Base-by-base conservation (phyloP, 2,888 invertebrate species). In the Elegia similella region DNA sequence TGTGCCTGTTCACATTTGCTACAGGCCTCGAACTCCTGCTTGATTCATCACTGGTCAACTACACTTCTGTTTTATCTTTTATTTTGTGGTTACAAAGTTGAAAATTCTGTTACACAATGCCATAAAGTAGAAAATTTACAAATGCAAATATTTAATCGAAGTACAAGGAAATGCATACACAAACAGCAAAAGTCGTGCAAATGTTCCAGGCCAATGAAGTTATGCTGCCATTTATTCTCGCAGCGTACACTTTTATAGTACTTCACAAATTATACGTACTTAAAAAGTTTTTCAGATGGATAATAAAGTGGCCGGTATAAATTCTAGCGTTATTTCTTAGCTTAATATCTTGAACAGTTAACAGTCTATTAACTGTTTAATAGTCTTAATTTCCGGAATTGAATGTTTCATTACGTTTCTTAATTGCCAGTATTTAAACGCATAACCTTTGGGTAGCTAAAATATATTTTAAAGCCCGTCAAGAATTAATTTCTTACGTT, bases 241-340 rank as follows among this genome's bases (percentile, higher is more conserved):
- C 17, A 17, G 16, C 67, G 65, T 67, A 65, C 68, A 62, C 64
- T 69, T 68, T 67, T 66, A 62, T 63, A 65, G 63, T 67, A 66
- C 63, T 67, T 65, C 62, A 65, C 60, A 64, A 68, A 67, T 69
- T 67, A 68, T 62, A 52, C 61, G 59, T 59, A 64, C 65, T 65
- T 69, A 66, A 68, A 66, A 64, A 65, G 59, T 62, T 66, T 66
- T 63, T 65, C 62, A 61, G 58, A 58, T 57, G 47, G 48, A 52
- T 50, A 58, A 58, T 55, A 55, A 59, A 58, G 53, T 56, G 43
- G 52, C 52, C 48, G 42, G 54, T 42, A 57, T 57, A 32, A 55
- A 55, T 55, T 44, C 44, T 44, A 55, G 17, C 29, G 44, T 55
- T 43, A 46, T 44, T 43, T 44, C 44, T 44, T 55, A 34, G 44